Evolutionary conservation across 2,113 vertebrate species (phyloP).

Genomic region (Benitochromis conjunctus): DNA sequence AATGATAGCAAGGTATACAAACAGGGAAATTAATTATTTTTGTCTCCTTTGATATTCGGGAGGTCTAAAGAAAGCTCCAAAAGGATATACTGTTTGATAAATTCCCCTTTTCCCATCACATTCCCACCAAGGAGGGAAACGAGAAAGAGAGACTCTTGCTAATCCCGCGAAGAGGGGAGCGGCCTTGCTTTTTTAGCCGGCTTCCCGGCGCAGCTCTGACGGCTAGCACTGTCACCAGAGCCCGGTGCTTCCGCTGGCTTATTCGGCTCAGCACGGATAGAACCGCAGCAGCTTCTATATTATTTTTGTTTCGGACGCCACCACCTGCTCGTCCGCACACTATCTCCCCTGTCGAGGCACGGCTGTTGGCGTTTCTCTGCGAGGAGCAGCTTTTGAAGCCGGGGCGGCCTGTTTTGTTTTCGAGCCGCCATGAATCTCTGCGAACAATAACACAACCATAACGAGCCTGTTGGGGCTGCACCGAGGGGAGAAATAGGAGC

Average conservation of each 20-base stretch:
- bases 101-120: neutral
- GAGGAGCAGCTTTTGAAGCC: neutral
- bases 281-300: neutral
- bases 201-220: constrained; percentile 47
- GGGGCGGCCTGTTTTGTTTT: constrained; percentile 75
- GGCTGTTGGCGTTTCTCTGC: neutral
- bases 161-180: constrained; percentile 51
- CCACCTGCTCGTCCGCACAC: neutral
- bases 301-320: neutral
- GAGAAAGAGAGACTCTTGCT: constrained; percentile 17
- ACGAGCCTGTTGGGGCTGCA: constrained; percentile 31
- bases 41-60: neutral
- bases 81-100: neutral
- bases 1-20: constrained; percentile 68
- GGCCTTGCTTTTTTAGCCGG: constrained; percentile 73
- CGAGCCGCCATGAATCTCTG: constrained; percentile 65
- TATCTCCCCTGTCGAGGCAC: neutral
- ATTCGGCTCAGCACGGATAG: neutral
- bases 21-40: constrained; percentile 54
- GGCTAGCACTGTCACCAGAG: constrained; percentile 38
- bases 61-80: neutral
- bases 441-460: constrained; percentile 73
- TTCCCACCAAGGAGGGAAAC: neutral
- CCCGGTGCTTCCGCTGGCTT: constrained; percentile 35
- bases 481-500: neutral